Conservation (phyloP, 2,797 vertebrate genomes). For the Neosilurus mollespiculum region DNA sequence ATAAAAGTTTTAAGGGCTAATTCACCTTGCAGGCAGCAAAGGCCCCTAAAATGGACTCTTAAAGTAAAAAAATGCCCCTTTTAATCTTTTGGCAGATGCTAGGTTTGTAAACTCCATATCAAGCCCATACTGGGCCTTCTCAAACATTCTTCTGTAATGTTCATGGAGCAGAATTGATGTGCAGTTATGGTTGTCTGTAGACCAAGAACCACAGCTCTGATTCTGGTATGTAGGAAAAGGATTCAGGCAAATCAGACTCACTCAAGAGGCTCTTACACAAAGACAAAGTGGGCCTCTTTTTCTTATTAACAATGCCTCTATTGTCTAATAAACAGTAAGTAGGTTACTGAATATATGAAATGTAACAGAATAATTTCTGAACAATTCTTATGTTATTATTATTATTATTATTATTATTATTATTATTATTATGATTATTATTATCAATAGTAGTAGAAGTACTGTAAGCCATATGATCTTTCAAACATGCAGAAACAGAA, state of each 20-base stretch:
- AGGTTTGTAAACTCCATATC: conserved; percentile 31
- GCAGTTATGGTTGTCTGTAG: conserved; percentile 53
- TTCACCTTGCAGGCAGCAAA: neutral
- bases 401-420: neutral
- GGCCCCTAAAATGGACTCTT: neutral
- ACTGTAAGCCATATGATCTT: neutral
- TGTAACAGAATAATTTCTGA: neutral
- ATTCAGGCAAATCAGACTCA: conserved; percentile 26
- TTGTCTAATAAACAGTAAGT: neutral
- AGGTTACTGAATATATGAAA: neutral
- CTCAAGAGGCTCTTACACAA: conserved; percentile 2
- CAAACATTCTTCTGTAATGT: conserved; percentile 51
- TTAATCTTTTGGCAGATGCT: conserved; percentile 53
- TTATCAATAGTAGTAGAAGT: neutral
- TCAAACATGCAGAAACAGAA: neutral
- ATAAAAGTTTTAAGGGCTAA: neutral
- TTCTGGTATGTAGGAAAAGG: conserved; percentile 52
- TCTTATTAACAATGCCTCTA: conserved; percentile 18
- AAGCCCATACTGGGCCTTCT: conserved; percentile 31
- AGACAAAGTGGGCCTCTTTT: conserved; percentile 6
- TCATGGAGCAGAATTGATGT: conserved; percentile 57
- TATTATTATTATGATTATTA: neutral
- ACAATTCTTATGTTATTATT: neutral
- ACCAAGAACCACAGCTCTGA: conserved; percentile 57
- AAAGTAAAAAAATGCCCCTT: conserved; percentile 46